Conservation (phyloP, 2,113 vertebrate species). For the Apteryx owenii region DNA sequence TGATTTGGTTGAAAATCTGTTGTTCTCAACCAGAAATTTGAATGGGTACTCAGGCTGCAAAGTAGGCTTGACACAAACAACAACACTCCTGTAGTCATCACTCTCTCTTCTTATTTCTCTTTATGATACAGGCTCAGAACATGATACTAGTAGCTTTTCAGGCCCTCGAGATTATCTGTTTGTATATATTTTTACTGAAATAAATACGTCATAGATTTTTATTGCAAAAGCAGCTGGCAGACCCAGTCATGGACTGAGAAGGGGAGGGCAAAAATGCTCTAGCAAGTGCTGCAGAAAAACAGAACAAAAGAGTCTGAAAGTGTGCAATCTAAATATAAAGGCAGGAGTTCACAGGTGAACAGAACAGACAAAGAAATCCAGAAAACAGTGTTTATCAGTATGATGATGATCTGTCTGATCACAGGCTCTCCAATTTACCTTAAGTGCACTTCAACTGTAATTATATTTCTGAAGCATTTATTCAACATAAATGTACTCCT, state of each 20-base stretch:
- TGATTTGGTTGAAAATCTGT: neutral
- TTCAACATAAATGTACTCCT: slow-evolving; percentile 3
- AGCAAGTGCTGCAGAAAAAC: fast-evolving
- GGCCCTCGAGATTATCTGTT: neutral
- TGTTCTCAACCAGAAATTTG: neutral
- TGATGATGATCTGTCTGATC: neutral
- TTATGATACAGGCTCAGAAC: neutral
- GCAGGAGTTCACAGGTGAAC: neutral
- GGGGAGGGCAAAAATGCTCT: neutral
- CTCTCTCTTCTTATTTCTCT: neutral
- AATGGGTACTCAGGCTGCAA: neutral
- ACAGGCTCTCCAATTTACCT: slow-evolving; percentile 11
- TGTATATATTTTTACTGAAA: neutral
- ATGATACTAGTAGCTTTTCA: neutral
- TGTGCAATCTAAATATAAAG: neutral
- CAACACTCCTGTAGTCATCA: neutral
- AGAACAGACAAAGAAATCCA: neutral
- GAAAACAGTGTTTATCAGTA: neutral
- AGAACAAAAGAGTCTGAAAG: neutral
- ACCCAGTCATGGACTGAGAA: neutral
- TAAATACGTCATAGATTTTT: neutral
- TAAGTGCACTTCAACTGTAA: neutral
- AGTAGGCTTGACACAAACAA: neutral
- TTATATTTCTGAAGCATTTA: neutral
- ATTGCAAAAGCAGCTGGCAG: neutral